Evolutionary conservation across 2,113 vertebrate species (phyloP).

Genomic region (Trogon surrucura): DNA sequence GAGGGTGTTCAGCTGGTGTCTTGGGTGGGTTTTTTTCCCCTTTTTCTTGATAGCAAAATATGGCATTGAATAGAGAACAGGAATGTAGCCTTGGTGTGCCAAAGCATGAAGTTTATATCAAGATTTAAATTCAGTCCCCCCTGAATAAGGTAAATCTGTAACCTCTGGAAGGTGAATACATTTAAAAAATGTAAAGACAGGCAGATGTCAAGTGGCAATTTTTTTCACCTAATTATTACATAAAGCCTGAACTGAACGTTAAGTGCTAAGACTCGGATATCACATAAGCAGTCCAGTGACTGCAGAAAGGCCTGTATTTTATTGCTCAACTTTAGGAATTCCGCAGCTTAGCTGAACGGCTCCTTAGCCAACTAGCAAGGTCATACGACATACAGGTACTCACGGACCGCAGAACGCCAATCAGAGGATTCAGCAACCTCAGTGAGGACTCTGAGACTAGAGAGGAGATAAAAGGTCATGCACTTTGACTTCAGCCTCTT

Average conservation of each 20-base stretch:
- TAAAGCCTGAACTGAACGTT: not conserved
- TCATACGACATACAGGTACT: not conserved
- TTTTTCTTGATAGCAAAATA: not conserved
- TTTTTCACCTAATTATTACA: not conserved
- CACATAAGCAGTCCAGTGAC: not conserved
- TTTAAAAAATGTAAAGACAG: not conserved
- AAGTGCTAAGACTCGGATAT: not conserved
- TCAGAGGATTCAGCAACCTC: not conserved
- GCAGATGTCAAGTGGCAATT: not conserved
- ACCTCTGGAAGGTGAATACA: not conserved
- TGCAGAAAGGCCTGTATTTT: not conserved
- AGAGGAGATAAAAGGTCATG: not conserved
- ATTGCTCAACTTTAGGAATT: not conserved
- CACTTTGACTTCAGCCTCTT: not conserved
- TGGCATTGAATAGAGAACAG: not conserved
- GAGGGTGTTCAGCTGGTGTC: not conserved
- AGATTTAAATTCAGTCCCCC: not conserved
- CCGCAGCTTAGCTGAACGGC: not conserved
- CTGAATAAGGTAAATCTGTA: not conserved
- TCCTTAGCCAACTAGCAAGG: not conserved
- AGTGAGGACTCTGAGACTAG: not conserved
- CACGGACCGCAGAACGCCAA: not conserved
- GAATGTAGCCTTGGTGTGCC: not conserved
- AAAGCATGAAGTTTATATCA: not conserved
- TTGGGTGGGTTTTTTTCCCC: accelerated